phyloP scores from a whole-genome alignment of 2,888 invertebrate species.

The Lycophotia porphyrea region DNA sequence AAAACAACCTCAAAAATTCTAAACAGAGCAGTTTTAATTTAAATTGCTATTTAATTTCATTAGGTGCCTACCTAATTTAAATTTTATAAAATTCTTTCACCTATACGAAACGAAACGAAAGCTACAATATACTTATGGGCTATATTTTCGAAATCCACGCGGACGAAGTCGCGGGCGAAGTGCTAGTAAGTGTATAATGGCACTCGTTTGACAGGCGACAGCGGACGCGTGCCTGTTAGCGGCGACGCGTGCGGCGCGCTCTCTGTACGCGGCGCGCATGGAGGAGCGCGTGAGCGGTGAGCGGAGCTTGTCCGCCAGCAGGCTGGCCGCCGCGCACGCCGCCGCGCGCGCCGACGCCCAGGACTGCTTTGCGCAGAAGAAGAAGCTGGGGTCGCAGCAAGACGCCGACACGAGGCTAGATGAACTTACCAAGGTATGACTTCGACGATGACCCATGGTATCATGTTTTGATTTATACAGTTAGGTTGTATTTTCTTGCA shows the following conservation, averaged over 20 bases:
- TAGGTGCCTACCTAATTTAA: no score
- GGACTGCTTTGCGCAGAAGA: constrained; percentile 61
- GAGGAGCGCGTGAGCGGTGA: constrained; percentile 62
- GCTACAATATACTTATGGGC: no score
- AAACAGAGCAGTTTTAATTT: no score
- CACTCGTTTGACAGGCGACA: constrained; percentile 58
- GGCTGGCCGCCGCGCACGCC: constrained; percentile 6
- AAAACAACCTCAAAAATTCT: no score
- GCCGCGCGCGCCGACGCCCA: constrained; percentile 38
- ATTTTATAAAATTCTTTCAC: no score
- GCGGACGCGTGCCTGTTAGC: constrained; percentile 58
- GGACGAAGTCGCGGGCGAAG: no score
- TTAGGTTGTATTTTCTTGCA: neutral
- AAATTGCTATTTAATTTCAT: no score
- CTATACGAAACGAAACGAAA: no score
- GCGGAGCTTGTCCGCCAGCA: constrained; percentile 8
- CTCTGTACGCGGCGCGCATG: constrained; percentile 62
- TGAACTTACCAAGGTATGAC: constrained; percentile 41
- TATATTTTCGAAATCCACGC: no score
- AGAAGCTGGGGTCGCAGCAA: constrained; percentile 54
- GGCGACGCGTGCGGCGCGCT: constrained; percentile 60
- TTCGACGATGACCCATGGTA: neutral
- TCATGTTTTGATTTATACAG: no score
- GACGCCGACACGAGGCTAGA: constrained; percentile 36
- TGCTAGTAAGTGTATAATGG: no score